A percentile compares a stretch with the other conserved stretches of the same genome.
Conservation (phyloP, 2,888 invertebrate species). For the Macropis europaea region DNA sequence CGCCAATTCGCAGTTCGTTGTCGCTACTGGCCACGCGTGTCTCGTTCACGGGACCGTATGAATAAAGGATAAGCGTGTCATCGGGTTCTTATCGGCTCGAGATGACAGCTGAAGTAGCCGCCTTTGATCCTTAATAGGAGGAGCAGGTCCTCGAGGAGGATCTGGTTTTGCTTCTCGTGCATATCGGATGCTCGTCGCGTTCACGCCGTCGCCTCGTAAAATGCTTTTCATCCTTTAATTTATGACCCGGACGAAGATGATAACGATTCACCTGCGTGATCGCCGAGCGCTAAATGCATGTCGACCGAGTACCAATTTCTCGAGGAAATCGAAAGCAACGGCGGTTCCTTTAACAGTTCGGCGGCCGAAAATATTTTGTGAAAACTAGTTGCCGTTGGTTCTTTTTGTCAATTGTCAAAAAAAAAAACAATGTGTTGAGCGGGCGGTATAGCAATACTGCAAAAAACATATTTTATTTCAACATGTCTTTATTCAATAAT, state of each 20-base stretch:
- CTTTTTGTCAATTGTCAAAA: too few relatives aligned
- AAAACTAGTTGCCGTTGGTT: too few relatives aligned
- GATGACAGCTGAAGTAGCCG: slow-evolving; percentile 17
- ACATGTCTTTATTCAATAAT: too few relatives aligned
- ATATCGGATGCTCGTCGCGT: background rate
- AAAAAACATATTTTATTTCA: too few relatives aligned
- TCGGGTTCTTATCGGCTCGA: slow-evolving; percentile 38
- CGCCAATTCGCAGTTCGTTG: background rate
- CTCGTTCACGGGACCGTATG: background rate
- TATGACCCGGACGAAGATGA: slow-evolving; percentile 20
- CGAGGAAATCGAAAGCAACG: background rate
- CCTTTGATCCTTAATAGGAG: slow-evolving; percentile 41
- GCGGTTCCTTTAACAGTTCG: too few relatives aligned
- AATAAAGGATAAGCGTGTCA: slow-evolving; percentile 10
- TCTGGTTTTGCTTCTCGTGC: slow-evolving; percentile 25
- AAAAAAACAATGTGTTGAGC: too few relatives aligned
- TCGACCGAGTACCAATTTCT: background rate
- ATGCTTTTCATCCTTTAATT: slow-evolving; percentile 35
- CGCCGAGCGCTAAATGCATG: background rate
- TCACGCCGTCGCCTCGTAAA: slow-evolving; percentile 29
- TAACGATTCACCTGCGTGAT: slow-evolving; percentile 35
- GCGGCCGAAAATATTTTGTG: too few relatives aligned
- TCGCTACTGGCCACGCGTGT: background rate
- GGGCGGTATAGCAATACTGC: too few relatives aligned
- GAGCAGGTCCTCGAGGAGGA: slow-evolving; percentile 7